Evolutionary conservation across 2,113 vertebrate genomes (phyloP), one percentile per base, ranked within the genome.

Genomic region (Hypocryptadius cinnamomeus): DNA sequence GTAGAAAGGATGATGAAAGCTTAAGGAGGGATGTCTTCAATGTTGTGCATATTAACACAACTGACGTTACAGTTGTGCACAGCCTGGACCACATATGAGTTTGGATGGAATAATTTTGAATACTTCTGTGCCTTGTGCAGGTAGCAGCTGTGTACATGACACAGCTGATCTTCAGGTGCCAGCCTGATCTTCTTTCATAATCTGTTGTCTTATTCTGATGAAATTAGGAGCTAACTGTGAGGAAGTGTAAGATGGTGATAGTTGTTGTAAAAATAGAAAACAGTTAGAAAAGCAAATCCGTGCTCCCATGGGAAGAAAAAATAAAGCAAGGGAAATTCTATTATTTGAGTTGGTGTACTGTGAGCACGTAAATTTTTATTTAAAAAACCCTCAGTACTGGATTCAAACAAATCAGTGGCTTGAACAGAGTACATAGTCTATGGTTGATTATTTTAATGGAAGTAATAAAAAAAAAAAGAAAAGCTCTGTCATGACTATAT

Each of bases 231-330:
- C 77, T 91, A 84, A 86, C 83, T 63, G 56, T 64, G 24, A 92
- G 91, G 59, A 90, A 91, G 13, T 42, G 7, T 39, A 68, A 94
- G 60, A 79, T 15, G 44, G 45, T 30, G 33, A 50, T 73, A 72
- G 63, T 68, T 93, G 61, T 44, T 86, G 60, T 85, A 96, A 94
- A 93, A 96, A 74, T 76, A 79, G 63, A 89, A 85, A 90, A 92
- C 54, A 77, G 11, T 96, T 94, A 79, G 53, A 85, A 70, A 85
- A 76, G 63, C 30, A 95, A 85, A 54, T 89, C 91, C 79, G 30
- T 79, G 65, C 63, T 94, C 47, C 37, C 45, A 10, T 68, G 33
- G 40, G 69, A 85, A 42, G 50, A 42, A 54, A 70, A 82, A 79
- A 54, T 70, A 71, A 85, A 87, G n/a, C 61, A 64, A 64, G n/a